Conservation (phyloP, 2,113 vertebrate genomes). For the Gallinago paraguaiae region DNA sequence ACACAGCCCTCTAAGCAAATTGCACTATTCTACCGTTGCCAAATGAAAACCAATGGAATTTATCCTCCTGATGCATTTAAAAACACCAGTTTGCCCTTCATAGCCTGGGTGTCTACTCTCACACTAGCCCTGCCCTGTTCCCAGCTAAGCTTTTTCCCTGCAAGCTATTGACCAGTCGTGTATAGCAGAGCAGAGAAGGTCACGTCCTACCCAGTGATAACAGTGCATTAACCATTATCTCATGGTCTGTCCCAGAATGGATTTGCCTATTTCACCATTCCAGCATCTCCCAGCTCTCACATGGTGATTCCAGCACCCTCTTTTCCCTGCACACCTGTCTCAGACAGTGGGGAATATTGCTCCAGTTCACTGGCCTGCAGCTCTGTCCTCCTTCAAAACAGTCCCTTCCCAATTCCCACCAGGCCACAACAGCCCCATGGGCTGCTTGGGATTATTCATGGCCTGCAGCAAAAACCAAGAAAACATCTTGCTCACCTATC, state of each 20-base stretch:
- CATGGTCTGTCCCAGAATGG: not conserved
- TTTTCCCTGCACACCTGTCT: not conserved
- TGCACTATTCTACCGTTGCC: not conserved
- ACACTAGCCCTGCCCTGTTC: rapidly evolving
- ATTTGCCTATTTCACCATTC: not conserved
- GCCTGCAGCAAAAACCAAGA: not conserved
- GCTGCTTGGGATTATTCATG: not conserved
- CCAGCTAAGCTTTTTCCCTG: not conserved
- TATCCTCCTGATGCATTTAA: not conserved
- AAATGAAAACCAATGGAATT: not conserved
- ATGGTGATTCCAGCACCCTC: not conserved
- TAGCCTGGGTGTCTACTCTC: not conserved
- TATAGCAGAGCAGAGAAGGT: not conserved
- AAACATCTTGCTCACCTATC: not conserved
- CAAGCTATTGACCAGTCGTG: not conserved
- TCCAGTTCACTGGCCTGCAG: not conserved
- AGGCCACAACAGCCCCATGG: not conserved
- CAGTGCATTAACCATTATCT: not conserved
- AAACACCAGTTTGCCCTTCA: not conserved
- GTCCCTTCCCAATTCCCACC: not conserved
- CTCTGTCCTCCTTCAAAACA: not conserved
- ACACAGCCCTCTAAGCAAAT: not conserved
- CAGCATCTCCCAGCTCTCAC: not conserved
- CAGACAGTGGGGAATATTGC: not conserved
- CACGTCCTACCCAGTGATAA: not conserved